Percentiles rank a stretch among this genome's conserved stretches.
Evolutionary conservation across 1,140 invertebrate genomes (phyloP).

Genomic region (Drosophila nigrodunni): DNA sequence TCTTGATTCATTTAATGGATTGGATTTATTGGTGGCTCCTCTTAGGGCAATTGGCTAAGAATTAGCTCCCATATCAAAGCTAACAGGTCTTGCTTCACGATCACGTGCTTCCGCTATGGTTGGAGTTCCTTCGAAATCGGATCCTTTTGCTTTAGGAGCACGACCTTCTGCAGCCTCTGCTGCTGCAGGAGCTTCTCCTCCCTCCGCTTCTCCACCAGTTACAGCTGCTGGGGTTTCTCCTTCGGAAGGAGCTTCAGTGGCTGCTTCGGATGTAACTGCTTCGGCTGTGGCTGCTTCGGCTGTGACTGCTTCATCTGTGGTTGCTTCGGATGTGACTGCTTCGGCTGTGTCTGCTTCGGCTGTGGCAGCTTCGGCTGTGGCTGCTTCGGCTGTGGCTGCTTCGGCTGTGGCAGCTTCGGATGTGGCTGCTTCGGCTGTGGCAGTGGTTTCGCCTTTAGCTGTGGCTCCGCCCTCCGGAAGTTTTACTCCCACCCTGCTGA

Average conservation of each 20-base stretch:
- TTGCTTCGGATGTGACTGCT: no score
- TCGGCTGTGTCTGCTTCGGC: not conserved
- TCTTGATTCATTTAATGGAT: not conserved
- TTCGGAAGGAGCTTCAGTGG: not conserved
- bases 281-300: not conserved
- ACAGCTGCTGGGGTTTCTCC: not conserved
- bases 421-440: not conserved
- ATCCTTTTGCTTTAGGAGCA: not conserved
- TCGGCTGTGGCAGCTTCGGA: no score
- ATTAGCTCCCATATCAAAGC: conserved; percentile 1
- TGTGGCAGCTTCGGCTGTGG: no score
- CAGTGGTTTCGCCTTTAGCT: not conserved
- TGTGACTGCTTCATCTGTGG: no score
- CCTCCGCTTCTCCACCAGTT: not conserved
- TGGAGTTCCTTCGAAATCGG: not conserved
- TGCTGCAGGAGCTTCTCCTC: not conserved
- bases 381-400: no score
- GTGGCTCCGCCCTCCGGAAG: not conserved
- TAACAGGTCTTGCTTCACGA: not conserved
- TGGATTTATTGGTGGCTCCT: not conserved
- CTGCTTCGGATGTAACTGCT: not conserved
- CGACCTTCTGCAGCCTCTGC: not conserved
- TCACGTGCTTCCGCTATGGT: not conserved
- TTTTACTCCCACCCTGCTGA: not conserved
- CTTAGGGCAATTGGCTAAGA: not conserved